phyloP scores from a whole-genome alignment of 2,888 invertebrate species.

The Dorcus hopei region DNA sequence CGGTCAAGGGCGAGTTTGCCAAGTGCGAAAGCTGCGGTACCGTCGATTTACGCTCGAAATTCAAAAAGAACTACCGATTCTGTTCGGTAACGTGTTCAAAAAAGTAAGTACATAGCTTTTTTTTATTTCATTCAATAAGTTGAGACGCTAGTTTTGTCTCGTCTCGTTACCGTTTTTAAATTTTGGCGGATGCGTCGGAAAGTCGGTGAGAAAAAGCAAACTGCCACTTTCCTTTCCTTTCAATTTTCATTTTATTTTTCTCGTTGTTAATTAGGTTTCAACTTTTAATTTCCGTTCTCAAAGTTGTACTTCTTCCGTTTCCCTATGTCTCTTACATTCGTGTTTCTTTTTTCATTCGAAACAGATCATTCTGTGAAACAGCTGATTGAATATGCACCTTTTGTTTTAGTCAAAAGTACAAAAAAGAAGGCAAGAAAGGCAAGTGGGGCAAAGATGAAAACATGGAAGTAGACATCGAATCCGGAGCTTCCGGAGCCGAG shows the following conservation, averaged over 20 bases:
- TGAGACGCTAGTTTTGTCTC: background rate
- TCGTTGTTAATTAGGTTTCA: too few relatives aligned
- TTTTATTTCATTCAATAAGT: background rate
- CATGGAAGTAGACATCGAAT: slow-evolving; percentile 48
- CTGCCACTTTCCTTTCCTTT: too few relatives aligned
- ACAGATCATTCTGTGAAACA: too few relatives aligned
- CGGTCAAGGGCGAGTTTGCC: slow-evolving; percentile 54
- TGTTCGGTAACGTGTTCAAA: slow-evolving; percentile 71
- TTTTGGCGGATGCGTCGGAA: too few relatives aligned
- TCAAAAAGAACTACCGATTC: slow-evolving; percentile 73
- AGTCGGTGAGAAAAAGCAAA: too few relatives aligned
- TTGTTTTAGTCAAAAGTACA: slow-evolving; percentile 38
- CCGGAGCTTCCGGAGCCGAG: slow-evolving; percentile 48
- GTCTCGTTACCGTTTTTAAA: background rate
- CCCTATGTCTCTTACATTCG: too few relatives aligned
- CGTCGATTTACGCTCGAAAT: slow-evolving; percentile 59
- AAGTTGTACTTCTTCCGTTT: too few relatives aligned
- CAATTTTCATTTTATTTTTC: too few relatives aligned
- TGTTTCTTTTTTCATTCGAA: too few relatives aligned
- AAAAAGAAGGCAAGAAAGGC: slow-evolving; percentile 39
- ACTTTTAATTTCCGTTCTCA: too few relatives aligned
- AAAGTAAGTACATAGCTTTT: slow-evolving; percentile 51
- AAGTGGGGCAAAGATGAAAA: slow-evolving; percentile 44
- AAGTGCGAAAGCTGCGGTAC: slow-evolving; percentile 77
- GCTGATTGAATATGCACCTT: too few relatives aligned